Evolutionary conservation across 1,140 invertebrate species (phyloP).

Genomic region (Habropoda laboriosa): DNA sequence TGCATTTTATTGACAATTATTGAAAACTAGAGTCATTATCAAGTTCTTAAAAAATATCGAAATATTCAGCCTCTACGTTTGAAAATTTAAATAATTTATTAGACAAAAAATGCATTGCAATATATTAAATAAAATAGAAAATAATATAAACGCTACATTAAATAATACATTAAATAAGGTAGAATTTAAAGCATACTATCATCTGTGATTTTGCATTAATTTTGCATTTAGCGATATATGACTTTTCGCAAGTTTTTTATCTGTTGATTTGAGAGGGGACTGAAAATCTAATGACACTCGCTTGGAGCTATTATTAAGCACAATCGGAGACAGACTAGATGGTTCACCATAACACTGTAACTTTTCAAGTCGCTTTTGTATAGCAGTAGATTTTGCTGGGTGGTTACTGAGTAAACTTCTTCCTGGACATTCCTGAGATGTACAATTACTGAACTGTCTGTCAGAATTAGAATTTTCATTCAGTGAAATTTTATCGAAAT

Average conservation of each 20-base stretch:
- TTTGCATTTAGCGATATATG: neutral
- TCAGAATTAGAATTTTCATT: neutral
- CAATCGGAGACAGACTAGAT: conserved; percentile 70
- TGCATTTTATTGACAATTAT: neutral
- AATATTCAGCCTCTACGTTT: neutral
- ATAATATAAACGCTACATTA: neutral
- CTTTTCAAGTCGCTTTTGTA: conserved; percentile 71
- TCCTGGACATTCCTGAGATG: neutral
- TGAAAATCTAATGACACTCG: conserved; percentile 67
- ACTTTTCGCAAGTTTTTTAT: neutral
- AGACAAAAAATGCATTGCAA: neutral
- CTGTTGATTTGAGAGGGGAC: conserved; percentile 47
- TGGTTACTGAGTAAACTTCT: neutral
- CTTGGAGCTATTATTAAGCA: conserved; percentile 59
- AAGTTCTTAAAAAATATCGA: neutral
- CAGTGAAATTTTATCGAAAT: conserved; percentile 2
- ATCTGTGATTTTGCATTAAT: neutral
- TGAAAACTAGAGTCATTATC: neutral
- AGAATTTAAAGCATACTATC: neutral
- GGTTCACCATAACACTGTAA: conserved; percentile 72
- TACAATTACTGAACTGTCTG: neutral
- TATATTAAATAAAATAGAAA: no score
- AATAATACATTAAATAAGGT: neutral
- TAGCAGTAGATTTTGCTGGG: conserved; percentile 41
- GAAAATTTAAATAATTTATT: neutral